These are phyloP conservation scores for Diachasma alloeum DNA, from an alignment of 1,140 invertebrate species.

Conservation along the genomic window DNA sequence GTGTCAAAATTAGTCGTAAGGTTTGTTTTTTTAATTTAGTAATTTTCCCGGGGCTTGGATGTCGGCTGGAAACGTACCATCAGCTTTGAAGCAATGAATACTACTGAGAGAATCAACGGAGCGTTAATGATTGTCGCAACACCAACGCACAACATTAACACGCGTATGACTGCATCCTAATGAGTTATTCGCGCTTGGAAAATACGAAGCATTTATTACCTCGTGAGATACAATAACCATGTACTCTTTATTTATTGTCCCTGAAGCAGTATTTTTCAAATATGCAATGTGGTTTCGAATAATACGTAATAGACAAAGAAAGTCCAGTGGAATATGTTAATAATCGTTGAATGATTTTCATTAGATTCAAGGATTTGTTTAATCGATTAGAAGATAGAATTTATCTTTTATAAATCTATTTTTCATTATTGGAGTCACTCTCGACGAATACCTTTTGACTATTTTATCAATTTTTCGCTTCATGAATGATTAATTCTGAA, in stretches of 20 bases:
- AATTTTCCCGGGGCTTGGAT: neutral
- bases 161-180: neutral
- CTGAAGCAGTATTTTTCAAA: neutral
- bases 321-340: neutral
- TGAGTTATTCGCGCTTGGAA: constrained; percentile 2
- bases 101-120: neutral
- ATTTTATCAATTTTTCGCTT: too few relatives aligned
- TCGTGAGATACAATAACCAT: neutral
- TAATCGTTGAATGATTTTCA: neutral
- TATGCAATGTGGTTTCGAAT: neutral
- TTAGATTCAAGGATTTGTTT: neutral
- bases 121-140: neutral
- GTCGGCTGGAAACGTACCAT: neutral
- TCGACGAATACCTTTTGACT: too few relatives aligned
- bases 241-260: neutral
- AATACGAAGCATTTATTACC: neutral
- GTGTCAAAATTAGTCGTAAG: too few relatives aligned
- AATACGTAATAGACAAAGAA: neutral
- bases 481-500: too few relatives aligned
- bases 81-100: neutral
- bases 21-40: too few relatives aligned
- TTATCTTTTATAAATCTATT: neutral
- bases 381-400: neutral
- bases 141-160: neutral
- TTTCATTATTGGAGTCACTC: neutral